Conservation (phyloP, 2,888 invertebrate genomes). For the Willowsia nigromaculata region DNA sequence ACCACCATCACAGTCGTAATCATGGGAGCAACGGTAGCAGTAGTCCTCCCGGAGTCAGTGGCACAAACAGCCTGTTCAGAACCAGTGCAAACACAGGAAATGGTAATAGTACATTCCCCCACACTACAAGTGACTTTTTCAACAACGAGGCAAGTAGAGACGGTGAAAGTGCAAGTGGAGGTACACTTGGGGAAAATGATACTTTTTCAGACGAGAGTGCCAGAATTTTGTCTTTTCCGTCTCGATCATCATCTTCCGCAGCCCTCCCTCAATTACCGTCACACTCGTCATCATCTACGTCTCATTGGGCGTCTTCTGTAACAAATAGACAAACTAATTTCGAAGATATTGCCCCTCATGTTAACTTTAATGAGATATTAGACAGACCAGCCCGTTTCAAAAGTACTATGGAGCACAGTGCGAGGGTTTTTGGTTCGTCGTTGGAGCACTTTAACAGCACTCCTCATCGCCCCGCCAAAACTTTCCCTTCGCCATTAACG, state of each 20-base stretch:
- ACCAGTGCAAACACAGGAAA: slow-evolving; percentile 40
- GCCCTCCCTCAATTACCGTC: slow-evolving; percentile 37
- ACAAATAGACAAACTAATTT: slow-evolving; percentile 36
- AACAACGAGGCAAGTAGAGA: slow-evolving; percentile 25
- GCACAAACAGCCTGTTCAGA: slow-evolving; percentile 38
- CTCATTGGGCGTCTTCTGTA: slow-evolving; percentile 36
- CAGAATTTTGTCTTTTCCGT: slow-evolving; percentile 51
- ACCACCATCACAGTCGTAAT: slow-evolving; percentile 72
- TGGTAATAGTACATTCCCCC: slow-evolving; percentile 25
- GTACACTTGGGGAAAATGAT: slow-evolving; percentile 62
- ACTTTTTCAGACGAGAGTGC: slow-evolving; percentile 49
- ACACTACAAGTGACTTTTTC: slow-evolving; percentile 15
- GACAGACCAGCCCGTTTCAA: slow-evolving; percentile 1
- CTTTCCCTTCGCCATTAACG: slow-evolving; percentile 21
- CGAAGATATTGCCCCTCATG: slow-evolving; percentile 22
- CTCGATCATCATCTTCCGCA: slow-evolving; percentile 31
- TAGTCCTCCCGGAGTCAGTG: slow-evolving; percentile 29
- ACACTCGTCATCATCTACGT: slow-evolving; percentile 28
- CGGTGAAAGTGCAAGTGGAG: not conserved
- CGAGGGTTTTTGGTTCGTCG: not conserved
- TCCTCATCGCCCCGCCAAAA: slow-evolving; percentile 49
- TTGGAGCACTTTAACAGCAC: not conserved
- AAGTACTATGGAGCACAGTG: not conserved
- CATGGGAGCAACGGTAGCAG: slow-evolving; percentile 65
- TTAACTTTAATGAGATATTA: slow-evolving; percentile 9